Conservation (phyloP, 1,140 invertebrate genomes). For the Drosophila lacteicornis region DNA sequence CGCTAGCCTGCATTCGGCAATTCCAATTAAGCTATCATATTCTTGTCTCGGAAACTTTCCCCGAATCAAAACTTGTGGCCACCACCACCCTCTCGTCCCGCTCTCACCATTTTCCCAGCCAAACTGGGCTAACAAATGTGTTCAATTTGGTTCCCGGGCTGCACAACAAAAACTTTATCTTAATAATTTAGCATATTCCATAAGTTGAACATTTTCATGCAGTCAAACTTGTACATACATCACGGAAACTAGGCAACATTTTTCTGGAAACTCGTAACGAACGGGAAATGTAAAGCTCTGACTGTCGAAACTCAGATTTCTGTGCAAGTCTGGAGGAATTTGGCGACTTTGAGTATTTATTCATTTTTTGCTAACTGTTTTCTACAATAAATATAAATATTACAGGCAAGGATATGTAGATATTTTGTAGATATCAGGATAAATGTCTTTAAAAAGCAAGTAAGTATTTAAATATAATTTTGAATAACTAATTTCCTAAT, state of each 20-base stretch:
- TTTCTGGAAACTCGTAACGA: constrained; percentile 5
- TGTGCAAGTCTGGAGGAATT: too few relatives aligned
- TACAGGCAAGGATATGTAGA: too few relatives aligned
- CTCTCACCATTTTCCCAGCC: not conserved
- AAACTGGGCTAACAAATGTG: constrained; percentile 53
- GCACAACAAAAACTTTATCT: constrained; percentile 53
- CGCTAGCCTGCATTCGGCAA: constrained; percentile 37
- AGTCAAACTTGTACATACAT: constrained; percentile 9
- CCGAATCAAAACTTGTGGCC: constrained; percentile 53
- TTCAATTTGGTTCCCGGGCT: constrained; percentile 36
- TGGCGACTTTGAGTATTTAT: too few relatives aligned
- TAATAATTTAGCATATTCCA: constrained; percentile 46
- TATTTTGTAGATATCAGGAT: too few relatives aligned
- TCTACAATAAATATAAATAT: too few relatives aligned
- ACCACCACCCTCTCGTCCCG: not conserved
- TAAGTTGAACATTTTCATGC: constrained; percentile 26
- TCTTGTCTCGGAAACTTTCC: constrained; percentile 57
- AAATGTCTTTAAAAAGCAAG: too few relatives aligned
- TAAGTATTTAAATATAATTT: too few relatives aligned
- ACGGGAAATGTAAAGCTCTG: too few relatives aligned
- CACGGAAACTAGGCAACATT: constrained; percentile 2
- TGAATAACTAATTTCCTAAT: too few relatives aligned
- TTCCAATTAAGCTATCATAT: constrained; percentile 62
- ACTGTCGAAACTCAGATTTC: too few relatives aligned
- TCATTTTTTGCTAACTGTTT: too few relatives aligned